Conservation (phyloP, 2,113 vertebrate species). For the Gymnogyps californianus region DNA sequence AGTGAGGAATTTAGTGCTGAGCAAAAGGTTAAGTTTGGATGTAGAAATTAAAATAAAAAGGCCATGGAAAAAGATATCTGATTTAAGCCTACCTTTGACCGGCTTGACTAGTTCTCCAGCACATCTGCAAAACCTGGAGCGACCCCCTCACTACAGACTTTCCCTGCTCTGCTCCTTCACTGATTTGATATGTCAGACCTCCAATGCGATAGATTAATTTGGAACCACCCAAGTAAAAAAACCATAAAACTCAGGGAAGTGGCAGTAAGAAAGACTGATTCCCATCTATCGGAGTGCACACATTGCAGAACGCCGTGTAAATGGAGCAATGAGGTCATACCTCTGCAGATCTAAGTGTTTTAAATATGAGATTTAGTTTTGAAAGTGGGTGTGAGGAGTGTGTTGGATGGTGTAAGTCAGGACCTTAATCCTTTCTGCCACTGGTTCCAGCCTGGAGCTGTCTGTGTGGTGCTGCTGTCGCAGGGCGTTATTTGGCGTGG, state of each 20-base stretch:
- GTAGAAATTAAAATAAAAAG: not conserved
- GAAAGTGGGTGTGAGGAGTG: not conserved
- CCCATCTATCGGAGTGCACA: fast-evolving
- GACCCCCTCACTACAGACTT: not conserved
- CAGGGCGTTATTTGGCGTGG: not conserved
- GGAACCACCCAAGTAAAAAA: not conserved
- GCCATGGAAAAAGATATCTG: not conserved
- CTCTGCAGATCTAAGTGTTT: not conserved
- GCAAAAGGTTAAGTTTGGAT: not conserved
- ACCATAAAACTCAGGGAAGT: not conserved
- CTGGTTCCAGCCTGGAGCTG: not conserved
- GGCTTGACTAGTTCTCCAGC: not conserved
- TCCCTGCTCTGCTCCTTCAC: not conserved
- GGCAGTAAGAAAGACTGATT: not conserved
- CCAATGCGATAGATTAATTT: not conserved
- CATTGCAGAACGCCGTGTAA: fast-evolving
- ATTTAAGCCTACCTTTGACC: not conserved
- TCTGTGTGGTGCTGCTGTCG: not conserved
- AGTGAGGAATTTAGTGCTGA: not conserved
- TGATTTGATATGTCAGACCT: not conserved
- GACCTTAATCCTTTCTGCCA: not conserved
- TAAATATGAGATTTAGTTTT: not conserved
- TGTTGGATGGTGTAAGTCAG: not conserved
- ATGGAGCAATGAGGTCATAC: no score
- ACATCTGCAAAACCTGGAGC: not conserved